A percentile compares a stretch with the other conserved stretches of the same genome.
Conservation (phyloP, 35 echinoderm and acorn worm genomes). For the Strongylocentrotus purpuratus region DNA sequence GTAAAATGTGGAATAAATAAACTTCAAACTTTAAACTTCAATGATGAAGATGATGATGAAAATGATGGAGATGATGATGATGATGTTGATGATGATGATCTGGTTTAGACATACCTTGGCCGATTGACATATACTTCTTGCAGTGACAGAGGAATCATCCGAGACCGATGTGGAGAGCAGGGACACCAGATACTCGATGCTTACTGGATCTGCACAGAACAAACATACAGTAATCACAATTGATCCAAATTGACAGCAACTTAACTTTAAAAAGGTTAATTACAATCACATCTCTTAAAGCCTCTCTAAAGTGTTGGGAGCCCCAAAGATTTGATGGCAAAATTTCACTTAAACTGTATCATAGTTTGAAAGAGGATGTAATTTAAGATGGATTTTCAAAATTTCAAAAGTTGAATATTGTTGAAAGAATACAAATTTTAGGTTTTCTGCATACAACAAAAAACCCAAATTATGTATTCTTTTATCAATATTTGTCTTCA, state of each 20-base stretch:
- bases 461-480: too few relatives aligned
- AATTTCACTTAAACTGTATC: too few relatives aligned
- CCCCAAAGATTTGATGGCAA: too few relatives aligned
- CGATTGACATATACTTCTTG: slow-evolving; percentile 80
- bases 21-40: too few relatives aligned
- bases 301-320: too few relatives aligned
- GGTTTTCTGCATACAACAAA: too few relatives aligned
- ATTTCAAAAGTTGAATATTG: too few relatives aligned
- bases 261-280: not conserved
- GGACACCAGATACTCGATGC: slow-evolving; percentile 75
- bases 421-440: too few relatives aligned
- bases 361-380: too few relatives aligned
- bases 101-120: slow-evolving; percentile 65
- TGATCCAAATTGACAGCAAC: not conserved
- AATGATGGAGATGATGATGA: not conserved
- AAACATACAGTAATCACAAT: not conserved
- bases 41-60: not conserved
- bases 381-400: too few relatives aligned
- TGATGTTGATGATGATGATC: not conserved
- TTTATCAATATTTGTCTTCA: too few relatives aligned
- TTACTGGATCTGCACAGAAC: slow-evolving; percentile 61
- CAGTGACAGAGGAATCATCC: slow-evolving; percentile 87
- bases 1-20: too few relatives aligned
- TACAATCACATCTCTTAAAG: not conserved
- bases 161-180: slow-evolving; percentile 61